A percentile compares a stretch with the other conserved stretches of the same genome.
Conservation (phyloP, 1,140 invertebrate genomes). For the Macrosteles quadrilineatus region DNA sequence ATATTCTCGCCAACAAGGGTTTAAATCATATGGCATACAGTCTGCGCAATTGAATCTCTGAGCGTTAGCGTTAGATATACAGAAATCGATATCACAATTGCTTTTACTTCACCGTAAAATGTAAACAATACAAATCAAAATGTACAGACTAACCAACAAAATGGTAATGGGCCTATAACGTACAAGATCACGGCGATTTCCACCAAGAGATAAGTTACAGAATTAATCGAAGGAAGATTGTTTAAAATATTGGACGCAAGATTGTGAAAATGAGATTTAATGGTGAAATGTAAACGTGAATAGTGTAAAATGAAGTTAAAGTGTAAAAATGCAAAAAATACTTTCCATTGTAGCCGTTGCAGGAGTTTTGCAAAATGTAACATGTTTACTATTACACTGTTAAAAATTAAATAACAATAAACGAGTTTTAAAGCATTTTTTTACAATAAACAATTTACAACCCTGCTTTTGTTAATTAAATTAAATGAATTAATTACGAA, state of each 20-base stretch:
- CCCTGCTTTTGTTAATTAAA: too few species aligned
- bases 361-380: too few species aligned
- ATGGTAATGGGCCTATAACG: conserved; percentile 10
- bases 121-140: conserved; percentile 9
- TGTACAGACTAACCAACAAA: conserved; percentile 22
- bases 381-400: too few species aligned
- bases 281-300: too few species aligned
- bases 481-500: too few species aligned
- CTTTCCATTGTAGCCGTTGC: not conserved
- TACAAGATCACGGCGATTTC: not conserved
- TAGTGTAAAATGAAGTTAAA: not conserved
- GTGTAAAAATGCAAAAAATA: not conserved
- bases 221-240: not conserved
- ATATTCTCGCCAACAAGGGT: too few species aligned
- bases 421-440: too few species aligned
- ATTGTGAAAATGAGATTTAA: not conserved
- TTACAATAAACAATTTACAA: too few species aligned
- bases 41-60: not conserved
- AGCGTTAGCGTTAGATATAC: not conserved
- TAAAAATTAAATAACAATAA: too few species aligned
- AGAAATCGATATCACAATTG: conserved; percentile 14
- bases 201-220: not conserved
- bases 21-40: not conserved
- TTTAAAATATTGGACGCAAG: not conserved
- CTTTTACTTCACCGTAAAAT: conserved; percentile 7